Evolutionary conservation across 2,888 invertebrate species (phyloP), one percentile per base, ranked within the genome.

Genomic region (Eumerus sabulonum): DNA sequence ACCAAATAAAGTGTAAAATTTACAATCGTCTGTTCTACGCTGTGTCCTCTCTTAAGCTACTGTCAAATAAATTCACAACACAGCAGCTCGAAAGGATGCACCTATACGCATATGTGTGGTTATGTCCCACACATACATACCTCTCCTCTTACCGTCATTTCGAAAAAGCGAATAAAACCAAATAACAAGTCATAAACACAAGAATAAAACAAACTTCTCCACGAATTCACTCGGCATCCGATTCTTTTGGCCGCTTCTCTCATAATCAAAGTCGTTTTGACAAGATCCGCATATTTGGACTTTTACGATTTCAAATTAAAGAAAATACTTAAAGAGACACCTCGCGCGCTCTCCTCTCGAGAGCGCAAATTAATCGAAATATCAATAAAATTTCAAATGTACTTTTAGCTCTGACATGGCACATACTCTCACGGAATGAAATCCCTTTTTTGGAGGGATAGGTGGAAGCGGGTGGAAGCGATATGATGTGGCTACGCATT

Each of bases 201-300:
- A 16, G 54, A 77, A 77, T 77, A 77, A 77, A 77, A 79, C 77
- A 79, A 79, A 68, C 73, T 73, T 54, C 73, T 35, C 51, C 36
- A 44, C 16, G 27, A 11, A 11, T 40, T 9, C n/a, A n/a, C 40
- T 40, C 40, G n/a, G 27, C 40, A 40, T 40, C 11, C 27, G 11
- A 40, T 40, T 11, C 40, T 40, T 11, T 9, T 7, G 2, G 27
- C 27, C 27, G 27, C 7, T 18, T 14, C 19, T 36, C 16, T 36
- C 47, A 38, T 64, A 62, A 56, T 67, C 60, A 68, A 73, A 73
- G 53, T 18, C 73, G 56, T 73, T 79, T 79, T 79, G 77, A 79
- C 73, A 79, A 68, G 77, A 79, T 79, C 73, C 77, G 77, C 77
- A 68, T 79, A 73, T 73, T 73, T 79, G 57, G 73, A 73, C 77